Base-by-base conservation (phyloP, 2,888 invertebrate species). In the Orthosia gracilis region DNA sequence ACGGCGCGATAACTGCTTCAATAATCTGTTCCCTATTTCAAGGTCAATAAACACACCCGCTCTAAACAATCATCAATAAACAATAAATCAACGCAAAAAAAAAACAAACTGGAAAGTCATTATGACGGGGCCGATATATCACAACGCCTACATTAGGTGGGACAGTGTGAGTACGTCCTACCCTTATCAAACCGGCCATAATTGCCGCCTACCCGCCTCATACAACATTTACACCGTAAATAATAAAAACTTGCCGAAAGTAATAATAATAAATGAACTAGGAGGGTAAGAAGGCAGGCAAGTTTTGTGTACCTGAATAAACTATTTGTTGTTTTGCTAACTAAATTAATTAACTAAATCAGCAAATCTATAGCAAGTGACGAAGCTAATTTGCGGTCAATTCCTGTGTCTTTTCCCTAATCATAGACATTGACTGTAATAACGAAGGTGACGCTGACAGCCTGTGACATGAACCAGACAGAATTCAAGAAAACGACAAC, bases 141-240 rank as follows among this genome's bases (percentile, higher is more conserved):
- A 78, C 64, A 68, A 67, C 70, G 55, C 72, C 47, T 54, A 80
- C 72, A 84, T 80, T 76, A 73, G 59, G 31, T 58, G 9, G 70
- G 66, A 74, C 76, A 74, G 80, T 76, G 82, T 73, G 78, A 57
- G 50, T 77, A 69, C 61, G 83, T 77, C 84, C 23, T 58, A 86
- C 86, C 86, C 87, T 81, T 76, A 64, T 86, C 86, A 86, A 78
- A 75, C 73, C 73, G 85, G 78, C 87, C 73, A 85, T 85, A 77
- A 85, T 78, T 74, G 75, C 83, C 78, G 63, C 45, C 55, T 63
- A 63, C 73, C 77, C 73, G 65, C 69, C 69, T 75, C 74, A 57
- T 64, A 59, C 57, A 76, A 76, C 78, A 85, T 74, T 84, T 82
- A 72, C 54, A 67, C 70, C 50, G 80, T 83, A 78, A 79, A 84